Percentiles rank a stretch among this genome's conserved stretches.
Evolutionary conservation across 2,113 vertebrate genomes (phyloP).

Genomic region (Eudyptes chrysolophus): DNA sequence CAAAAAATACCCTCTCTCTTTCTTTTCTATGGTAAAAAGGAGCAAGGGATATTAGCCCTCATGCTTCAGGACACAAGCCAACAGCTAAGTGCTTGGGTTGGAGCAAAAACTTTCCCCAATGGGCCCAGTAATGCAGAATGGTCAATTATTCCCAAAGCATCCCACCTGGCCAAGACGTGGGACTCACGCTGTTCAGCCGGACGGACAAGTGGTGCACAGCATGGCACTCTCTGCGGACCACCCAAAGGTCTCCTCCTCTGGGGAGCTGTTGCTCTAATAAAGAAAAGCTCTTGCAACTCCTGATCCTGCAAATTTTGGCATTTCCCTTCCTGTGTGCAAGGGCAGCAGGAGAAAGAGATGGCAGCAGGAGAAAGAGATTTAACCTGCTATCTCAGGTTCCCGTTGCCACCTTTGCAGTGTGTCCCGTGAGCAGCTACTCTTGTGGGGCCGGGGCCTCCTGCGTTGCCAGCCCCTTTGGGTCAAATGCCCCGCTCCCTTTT

Average conservation of each 20-base stretch:
- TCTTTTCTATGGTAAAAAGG: conserved; percentile 38
- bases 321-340: conserved; percentile 21
- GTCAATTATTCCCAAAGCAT: background rate
- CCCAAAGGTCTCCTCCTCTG: conserved; percentile 6
- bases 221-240: background rate
- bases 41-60: background rate
- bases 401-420: background rate
- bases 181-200: background rate
- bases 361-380: background rate
- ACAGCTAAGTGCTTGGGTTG: background rate
- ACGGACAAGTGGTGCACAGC: background rate
- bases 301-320: background rate
- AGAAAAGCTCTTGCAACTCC: background rate
- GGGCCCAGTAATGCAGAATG: background rate
- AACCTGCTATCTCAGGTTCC: background rate
- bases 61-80: conserved; percentile 18
- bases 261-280: conserved; percentile 13
- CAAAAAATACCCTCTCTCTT: conserved; percentile 66
- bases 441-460: background rate
- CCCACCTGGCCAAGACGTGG: background rate
- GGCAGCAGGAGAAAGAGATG: background rate
- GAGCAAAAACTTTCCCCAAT: background rate
- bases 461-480: background rate
- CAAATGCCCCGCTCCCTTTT: background rate
- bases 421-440: background rate